phyloP scores from a whole-genome alignment of 2,888 invertebrate genomes.

The Mesodorylaimus sp. region DNA sequence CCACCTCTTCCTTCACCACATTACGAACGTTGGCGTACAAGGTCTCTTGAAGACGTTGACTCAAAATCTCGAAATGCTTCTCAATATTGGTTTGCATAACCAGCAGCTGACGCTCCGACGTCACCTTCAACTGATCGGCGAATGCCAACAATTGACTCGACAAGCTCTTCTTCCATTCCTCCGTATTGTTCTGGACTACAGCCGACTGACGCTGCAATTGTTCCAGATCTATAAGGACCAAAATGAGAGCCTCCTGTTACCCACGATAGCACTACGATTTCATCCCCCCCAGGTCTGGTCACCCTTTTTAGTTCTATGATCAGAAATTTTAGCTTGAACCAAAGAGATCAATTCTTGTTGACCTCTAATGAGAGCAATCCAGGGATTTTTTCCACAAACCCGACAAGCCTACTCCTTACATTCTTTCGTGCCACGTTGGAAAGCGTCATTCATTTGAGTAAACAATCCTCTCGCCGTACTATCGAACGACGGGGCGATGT shows the following conservation, averaged over 20 bases:
- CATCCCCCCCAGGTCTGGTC: too few relatives aligned
- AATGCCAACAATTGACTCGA: background rate
- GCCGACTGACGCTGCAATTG: background rate
- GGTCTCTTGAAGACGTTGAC: background rate
- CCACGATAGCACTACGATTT: too few relatives aligned
- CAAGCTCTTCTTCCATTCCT: background rate
- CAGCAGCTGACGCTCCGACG: background rate
- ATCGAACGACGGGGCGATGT: conserved; percentile 61
- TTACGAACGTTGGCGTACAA: conserved; percentile 15
- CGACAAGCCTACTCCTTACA: conserved; percentile 44
- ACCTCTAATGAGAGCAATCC: background rate
- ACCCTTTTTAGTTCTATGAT: background rate
- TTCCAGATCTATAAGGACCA: background rate
- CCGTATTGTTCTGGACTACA: background rate
- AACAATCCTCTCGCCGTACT: conserved; percentile 67
- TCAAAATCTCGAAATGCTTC: background rate
- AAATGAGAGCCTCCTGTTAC: too few relatives aligned
- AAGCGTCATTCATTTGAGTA: conserved; percentile 67
- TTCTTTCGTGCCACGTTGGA: conserved; percentile 69
- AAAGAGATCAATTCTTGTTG: background rate
- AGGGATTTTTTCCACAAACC: background rate
- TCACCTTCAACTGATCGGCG: background rate
- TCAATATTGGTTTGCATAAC: background rate
- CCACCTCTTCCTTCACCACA: conserved; percentile 27
- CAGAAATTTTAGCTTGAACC: background rate